phyloP scores from a whole-genome alignment of 2,797 vertebrate species.

The Brachyrhaphis roseni region DNA sequence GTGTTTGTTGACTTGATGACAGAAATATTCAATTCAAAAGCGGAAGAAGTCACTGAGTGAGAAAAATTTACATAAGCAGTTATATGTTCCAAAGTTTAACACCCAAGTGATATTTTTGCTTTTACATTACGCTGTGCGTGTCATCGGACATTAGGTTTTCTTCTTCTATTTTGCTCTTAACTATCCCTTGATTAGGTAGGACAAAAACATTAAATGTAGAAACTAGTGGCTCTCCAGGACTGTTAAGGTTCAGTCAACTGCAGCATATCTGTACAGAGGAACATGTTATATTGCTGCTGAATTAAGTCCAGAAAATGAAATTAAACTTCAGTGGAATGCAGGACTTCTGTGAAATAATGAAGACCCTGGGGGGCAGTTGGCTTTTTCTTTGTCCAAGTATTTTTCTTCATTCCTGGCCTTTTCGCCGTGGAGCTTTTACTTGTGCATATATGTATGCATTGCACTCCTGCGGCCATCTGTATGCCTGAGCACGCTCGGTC shows the following conservation, averaged over 20 bases:
- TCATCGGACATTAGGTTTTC: not conserved
- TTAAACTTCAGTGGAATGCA: slow-evolving; percentile 61
- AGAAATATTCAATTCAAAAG: not conserved
- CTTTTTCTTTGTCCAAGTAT: slow-evolving; percentile 33
- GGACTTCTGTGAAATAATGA: slow-evolving; percentile 74
- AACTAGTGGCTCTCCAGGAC: slow-evolving; percentile 29
- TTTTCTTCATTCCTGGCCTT: slow-evolving; percentile 22
- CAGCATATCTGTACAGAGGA: slow-evolving; percentile 28
- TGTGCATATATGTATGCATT: slow-evolving; percentile 19
- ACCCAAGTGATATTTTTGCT: not conserved
- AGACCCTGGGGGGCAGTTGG: slow-evolving; percentile 57
- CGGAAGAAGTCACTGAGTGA: not conserved
- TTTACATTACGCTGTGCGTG: not conserved
- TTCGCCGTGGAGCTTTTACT: not conserved
- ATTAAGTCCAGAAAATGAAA: slow-evolving; percentile 60
- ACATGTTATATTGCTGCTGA: slow-evolving; percentile 57
- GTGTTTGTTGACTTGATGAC: not conserved
- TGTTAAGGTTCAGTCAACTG: slow-evolving; percentile 26
- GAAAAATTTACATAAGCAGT: not conserved
- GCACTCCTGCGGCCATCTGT: slow-evolving; percentile 8
- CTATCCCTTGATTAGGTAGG: not conserved
- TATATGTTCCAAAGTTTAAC: not conserved
- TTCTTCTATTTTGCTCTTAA: not conserved
- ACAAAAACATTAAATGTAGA: not conserved
- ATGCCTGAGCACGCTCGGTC: slow-evolving; percentile 3